Percentiles rank a stretch among this genome's conserved stretches.
phyloP scores from a whole-genome alignment of 2,888 invertebrate genomes.

The Erebia epiphron region DNA sequence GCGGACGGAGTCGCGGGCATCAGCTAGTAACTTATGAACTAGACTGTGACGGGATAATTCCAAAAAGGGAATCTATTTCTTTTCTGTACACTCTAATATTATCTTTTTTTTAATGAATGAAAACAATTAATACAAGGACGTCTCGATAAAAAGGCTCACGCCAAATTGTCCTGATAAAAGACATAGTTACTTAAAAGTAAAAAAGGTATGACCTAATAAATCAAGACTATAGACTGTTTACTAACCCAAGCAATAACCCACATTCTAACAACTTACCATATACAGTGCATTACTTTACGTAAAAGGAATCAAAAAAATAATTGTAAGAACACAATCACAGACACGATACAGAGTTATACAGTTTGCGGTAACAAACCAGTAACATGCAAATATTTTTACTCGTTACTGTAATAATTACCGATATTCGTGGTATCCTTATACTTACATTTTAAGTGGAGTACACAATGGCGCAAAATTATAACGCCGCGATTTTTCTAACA shows the following conservation, averaged over 20 bases:
- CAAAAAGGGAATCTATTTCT: no score
- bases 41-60: no score
- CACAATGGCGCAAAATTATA: neutral
- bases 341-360: constrained; percentile 20
- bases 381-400: constrained; percentile 33
- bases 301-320: constrained; percentile 13
- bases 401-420: constrained; percentile 44
- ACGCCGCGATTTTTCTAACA: neutral
- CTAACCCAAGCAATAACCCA: constrained; percentile 11
- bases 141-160: no score
- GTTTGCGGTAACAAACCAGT: constrained; percentile 24
- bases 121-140: no score
- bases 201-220: neutral
- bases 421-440: constrained; percentile 37
- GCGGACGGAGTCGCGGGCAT: no score
- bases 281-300: constrained; percentile 6
- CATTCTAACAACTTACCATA: constrained; percentile 16
- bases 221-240: neutral
- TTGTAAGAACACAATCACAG: constrained; percentile 2
- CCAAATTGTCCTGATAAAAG: no score
- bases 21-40: no score
- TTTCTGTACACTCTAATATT: no score
- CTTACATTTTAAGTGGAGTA: neutral
- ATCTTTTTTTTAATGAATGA: no score
- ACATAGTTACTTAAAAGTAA: neutral